phyloP scores from a whole-genome alignment of 2,888 invertebrate species.

The Hoplodrina blanda region DNA sequence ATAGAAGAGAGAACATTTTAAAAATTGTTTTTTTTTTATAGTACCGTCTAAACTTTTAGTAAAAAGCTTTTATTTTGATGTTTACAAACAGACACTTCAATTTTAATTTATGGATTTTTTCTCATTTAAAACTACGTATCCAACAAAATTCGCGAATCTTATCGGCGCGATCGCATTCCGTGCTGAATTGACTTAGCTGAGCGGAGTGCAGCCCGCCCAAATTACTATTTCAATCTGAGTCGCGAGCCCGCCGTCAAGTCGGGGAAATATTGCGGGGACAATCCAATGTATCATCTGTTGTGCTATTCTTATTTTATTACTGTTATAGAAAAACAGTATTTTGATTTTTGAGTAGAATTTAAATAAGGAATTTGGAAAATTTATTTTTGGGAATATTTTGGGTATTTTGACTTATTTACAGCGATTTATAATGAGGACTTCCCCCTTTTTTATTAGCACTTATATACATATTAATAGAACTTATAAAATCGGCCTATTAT shows the following conservation, averaged over 20 bases:
- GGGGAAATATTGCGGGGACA: conserved; percentile 50
- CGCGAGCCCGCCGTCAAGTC: conserved; percentile 37
- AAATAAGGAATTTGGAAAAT: not conserved
- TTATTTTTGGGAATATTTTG: not conserved
- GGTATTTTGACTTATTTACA: not conserved
- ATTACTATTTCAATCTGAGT: conserved; percentile 83
- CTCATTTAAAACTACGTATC: not conserved
- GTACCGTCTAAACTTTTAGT: too few species aligned
- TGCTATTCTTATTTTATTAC: conserved; percentile 39
- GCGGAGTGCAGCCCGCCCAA: conserved; percentile 79
- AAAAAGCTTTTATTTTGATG: too few species aligned
- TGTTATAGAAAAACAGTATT: conserved; percentile 1
- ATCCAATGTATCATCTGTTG: conserved; percentile 41
- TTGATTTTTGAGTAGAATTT: not conserved
- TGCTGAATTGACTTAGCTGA: conserved; percentile 78
- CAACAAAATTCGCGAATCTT: conserved; percentile 43
- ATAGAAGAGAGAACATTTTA: too few species aligned
- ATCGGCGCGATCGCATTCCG: conserved; percentile 47
- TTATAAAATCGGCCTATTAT: too few species aligned
- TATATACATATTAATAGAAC: too few species aligned
- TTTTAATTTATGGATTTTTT: not conserved
- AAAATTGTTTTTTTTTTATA: too few species aligned
- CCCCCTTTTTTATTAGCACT: not conserved
- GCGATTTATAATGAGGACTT: not conserved
- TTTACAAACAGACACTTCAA: too few species aligned